These are phyloP conservation scores for Sebastes hopkinsi DNA, from an alignment of 2,797 vertebrate species.

Conservation along the genomic window DNA sequence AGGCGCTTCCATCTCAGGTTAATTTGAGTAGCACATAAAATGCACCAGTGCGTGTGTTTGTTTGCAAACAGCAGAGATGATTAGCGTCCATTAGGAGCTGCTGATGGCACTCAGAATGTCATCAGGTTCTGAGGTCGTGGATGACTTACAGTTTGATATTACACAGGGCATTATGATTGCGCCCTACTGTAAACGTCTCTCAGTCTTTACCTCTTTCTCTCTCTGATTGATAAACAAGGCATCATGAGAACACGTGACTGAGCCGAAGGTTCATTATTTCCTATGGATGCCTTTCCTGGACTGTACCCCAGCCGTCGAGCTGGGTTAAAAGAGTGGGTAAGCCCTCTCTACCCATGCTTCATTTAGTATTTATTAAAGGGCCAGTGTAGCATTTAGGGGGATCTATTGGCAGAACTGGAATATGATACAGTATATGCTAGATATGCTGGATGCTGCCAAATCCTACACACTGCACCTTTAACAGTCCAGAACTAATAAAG, in stretches of 20 bases:
- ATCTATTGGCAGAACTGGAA: no score
- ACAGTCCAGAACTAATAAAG: neutral
- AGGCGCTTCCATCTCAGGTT: neutral
- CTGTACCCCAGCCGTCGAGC: neutral
- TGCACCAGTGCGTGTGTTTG: constrained; percentile 1
- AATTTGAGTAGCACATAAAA: neutral
- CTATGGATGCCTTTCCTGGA: neutral
- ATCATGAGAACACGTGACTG: neutral
- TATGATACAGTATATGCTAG: no score
- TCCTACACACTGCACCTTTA: neutral
- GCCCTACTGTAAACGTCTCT: neutral
- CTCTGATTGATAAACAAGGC: neutral
- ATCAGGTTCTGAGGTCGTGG: constrained; percentile 29
- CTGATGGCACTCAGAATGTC: constrained; percentile 34
- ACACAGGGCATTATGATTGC: neutral
- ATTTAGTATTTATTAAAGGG: neutral
- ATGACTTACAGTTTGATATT: constrained; percentile 56
- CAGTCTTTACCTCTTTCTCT: neutral
- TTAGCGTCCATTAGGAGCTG: constrained; percentile 4
- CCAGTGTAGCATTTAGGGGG: no score
- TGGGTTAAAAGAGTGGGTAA: neutral
- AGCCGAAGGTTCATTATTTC: constrained; percentile 11
- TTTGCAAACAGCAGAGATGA: neutral
- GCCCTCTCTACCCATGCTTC: neutral
- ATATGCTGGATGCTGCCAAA: no score